These are phyloP conservation scores for Abrostola tripartita DNA, from an alignment of 2,888 invertebrate species.

Conservation along the genomic window DNA sequence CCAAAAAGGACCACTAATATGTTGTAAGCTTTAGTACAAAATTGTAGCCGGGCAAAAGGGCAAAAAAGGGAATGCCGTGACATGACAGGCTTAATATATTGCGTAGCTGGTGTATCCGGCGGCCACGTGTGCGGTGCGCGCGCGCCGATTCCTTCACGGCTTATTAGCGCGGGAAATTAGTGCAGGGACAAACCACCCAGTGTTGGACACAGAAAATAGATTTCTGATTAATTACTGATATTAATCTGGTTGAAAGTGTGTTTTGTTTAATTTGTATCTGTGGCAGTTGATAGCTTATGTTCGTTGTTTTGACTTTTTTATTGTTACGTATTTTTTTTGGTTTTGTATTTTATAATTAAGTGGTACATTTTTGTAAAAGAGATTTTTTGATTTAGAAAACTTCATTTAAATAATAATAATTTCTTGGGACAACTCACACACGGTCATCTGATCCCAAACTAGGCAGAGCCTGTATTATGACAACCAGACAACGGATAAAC, in stretches of 20 bases:
- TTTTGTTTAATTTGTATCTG: conserved; percentile 39
- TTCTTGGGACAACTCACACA: no score
- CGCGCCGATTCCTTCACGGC: conserved; percentile 77
- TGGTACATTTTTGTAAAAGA: no score
- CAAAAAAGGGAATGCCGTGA: conserved; percentile 53
- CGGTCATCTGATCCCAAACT: no score
- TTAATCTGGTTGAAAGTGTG: conserved; percentile 52
- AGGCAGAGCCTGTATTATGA: no score
- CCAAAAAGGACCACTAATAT: conserved; percentile 24
- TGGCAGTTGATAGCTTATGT: conserved; percentile 36
- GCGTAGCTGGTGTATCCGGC: conserved; percentile 64
- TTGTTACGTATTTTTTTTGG: conserved; percentile 10
- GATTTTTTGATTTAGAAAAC: no score
- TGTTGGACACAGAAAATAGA: conserved; percentile 60
- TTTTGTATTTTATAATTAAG: conserved; percentile 13
- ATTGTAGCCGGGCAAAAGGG: conserved; percentile 44
- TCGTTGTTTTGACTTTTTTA: conserved; percentile 33
- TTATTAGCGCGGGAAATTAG: conserved; percentile 83
- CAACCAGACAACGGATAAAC: no score
- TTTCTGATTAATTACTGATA: conserved; percentile 55
- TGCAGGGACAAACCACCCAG: conserved; percentile 68
- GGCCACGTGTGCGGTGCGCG: conserved; percentile 72
- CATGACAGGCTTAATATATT: conserved; percentile 64
- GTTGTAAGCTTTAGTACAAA: conserved; percentile 43
- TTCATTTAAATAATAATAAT: no score